Evolutionary conservation across 2,797 vertebrate genomes (phyloP).

Genomic region (Gallinago nigripennis): DNA sequence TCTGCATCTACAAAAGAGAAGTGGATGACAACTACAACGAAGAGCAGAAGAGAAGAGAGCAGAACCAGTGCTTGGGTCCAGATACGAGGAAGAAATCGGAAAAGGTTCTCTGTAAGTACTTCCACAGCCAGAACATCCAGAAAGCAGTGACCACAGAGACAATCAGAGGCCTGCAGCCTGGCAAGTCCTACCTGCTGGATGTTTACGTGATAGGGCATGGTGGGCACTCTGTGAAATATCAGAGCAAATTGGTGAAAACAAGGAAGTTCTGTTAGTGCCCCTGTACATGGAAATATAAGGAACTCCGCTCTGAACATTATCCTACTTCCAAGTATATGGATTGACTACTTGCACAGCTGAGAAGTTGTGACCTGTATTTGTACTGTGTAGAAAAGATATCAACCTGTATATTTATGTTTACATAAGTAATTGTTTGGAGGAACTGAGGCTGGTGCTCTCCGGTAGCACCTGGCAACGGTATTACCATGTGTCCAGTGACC

Average conservation of each 20-base stretch:
- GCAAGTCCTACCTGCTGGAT: slow-evolving; percentile 95
- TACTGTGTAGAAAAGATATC: slow-evolving; percentile 86
- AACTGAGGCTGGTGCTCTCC: slow-evolving; percentile 56
- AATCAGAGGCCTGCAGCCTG: slow-evolving; percentile 89
- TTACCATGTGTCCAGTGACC: slow-evolving; percentile 38
- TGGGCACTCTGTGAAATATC: slow-evolving; percentile 95
- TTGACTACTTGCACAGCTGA: slow-evolving; percentile 88
- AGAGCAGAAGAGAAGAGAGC: slow-evolving; percentile 90
- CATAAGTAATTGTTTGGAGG: slow-evolving; percentile 67
- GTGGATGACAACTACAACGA: slow-evolving; percentile 88
- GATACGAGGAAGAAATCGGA: slow-evolving; percentile 92
- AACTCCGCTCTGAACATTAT: slow-evolving; percentile 82
- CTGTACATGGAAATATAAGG: slow-evolving; percentile 77
- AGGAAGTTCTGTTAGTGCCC: slow-evolving; percentile 94
- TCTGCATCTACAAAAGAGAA: slow-evolving; percentile 94
- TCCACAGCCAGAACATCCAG: slow-evolving; percentile 95
- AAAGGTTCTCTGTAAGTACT: slow-evolving; percentile 98
- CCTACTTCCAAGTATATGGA: slow-evolving; percentile 84
- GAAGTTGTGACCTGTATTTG: slow-evolving; percentile 83
- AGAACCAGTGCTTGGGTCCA: slow-evolving; percentile 94
- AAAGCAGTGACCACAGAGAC: slow-evolving; percentile 98
- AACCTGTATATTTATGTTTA: slow-evolving; percentile 90
- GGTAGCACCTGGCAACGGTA: slow-evolving; percentile 41
- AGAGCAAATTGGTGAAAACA: slow-evolving; percentile 98
- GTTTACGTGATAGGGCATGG: slow-evolving; percentile 95